These are phyloP conservation scores for Drosophila cardini DNA, from an alignment of 1,140 invertebrate genomes.

Conservation along the genomic window DNA sequence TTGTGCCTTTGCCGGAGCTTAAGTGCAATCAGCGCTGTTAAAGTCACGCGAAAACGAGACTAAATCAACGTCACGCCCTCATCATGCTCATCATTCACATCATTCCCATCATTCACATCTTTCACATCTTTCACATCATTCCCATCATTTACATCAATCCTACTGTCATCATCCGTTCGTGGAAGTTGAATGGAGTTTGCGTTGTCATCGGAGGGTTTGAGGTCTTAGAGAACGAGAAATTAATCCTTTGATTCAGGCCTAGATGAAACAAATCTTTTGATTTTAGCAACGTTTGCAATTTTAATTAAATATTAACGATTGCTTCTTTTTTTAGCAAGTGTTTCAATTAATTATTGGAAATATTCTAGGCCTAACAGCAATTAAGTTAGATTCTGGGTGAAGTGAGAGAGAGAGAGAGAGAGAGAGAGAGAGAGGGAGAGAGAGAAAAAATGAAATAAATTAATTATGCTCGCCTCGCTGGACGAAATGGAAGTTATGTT, in stretches of 20 bases:
- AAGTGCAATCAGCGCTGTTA: constrained; percentile 66
- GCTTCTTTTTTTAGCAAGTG: constrained; percentile 12
- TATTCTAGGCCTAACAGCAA: constrained; percentile 27
- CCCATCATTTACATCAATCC: neutral
- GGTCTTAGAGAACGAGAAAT: neutral
- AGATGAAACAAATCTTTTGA: constrained; percentile 17
- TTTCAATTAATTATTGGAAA: constrained; percentile 75
- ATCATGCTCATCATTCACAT: constrained; percentile 26
- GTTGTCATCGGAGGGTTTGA: constrained; percentile 21
- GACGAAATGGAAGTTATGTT: constrained; percentile 31
- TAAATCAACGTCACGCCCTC: constrained; percentile 44
- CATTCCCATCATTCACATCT: constrained; percentile 2
- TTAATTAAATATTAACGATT: constrained; percentile 53
- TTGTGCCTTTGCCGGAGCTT: constrained; percentile 49
- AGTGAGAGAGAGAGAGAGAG: constrained; percentile 17
- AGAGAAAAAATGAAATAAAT: constrained; percentile 75
- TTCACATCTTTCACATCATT: constrained; percentile 3
- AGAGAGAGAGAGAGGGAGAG: neutral
- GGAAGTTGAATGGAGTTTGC: constrained; percentile 40
- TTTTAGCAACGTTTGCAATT: constrained; percentile 19
- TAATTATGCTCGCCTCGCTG: constrained; percentile 70
- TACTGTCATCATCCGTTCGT: constrained; percentile 5
- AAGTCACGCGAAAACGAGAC: constrained; percentile 9
- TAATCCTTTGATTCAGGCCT: constrained; percentile 15
- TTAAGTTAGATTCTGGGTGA: too few relatives aligned